A percentile compares a stretch with the other conserved stretches of the same genome.
Evolutionary conservation across 2,113 vertebrate species (phyloP).

Genomic region (Notothenia rossii): DNA sequence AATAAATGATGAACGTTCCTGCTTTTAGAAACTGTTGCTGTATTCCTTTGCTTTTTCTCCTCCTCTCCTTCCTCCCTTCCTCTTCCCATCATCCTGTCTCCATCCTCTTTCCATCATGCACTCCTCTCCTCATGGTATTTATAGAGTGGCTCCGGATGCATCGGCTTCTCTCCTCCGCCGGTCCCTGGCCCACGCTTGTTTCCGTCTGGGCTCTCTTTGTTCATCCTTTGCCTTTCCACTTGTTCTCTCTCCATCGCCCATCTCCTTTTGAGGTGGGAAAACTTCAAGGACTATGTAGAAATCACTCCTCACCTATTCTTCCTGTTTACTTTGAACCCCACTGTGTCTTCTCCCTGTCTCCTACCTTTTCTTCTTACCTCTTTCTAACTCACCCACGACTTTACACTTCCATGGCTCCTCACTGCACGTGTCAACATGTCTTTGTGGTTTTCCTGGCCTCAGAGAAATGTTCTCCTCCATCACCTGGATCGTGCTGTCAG

Average conservation of each 20-base stretch:
- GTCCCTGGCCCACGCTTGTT: conserved; percentile 68
- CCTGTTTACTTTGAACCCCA: conserved; percentile 16
- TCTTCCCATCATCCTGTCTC: conserved; percentile 61
- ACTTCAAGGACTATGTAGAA: conserved; percentile 27
- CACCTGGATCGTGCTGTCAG: conserved; percentile 3
- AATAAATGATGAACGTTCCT: background rate
- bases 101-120: conserved; percentile 63
- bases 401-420: conserved; percentile 16
- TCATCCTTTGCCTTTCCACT: conserved; percentile 53
- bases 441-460: conserved; percentile 18
- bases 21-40: conserved; percentile 13
- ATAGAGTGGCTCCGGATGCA: conserved; percentile 72
- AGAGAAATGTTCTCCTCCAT: background rate
- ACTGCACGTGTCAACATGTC: conserved; percentile 38
- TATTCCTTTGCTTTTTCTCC: background rate
- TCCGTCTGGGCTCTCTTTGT: conserved; percentile 63
- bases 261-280: conserved; percentile 28
- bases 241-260: conserved; percentile 30
- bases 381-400: conserved; percentile 20
- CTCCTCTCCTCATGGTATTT: conserved; percentile 70
- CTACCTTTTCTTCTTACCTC: conserved; percentile 29
- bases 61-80: conserved; percentile 25
- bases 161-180: conserved; percentile 55
- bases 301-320: conserved; percentile 24
- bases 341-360: conserved; percentile 12